Evolutionary conservation across 1,140 invertebrate species (phyloP), one percentile per base, ranked within the genome.

Genomic region (Sinonovacula constricta): DNA sequence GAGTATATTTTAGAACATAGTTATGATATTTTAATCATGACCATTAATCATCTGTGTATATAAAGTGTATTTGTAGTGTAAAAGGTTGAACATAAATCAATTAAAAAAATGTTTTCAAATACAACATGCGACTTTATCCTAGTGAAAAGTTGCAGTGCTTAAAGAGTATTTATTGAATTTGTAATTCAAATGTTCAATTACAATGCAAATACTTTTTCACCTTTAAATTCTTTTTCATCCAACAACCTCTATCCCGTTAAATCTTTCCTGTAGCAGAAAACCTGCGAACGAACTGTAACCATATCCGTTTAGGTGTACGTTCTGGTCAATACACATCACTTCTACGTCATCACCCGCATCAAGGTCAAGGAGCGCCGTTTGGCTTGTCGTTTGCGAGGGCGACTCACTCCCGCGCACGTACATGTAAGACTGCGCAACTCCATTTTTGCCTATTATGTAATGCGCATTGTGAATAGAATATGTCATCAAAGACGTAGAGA

Each of bases 191-290:
- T n/a, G n/a, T n/a, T n/a, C n/a, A n/a, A n/a, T n/a, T n/a, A n/a
- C n/a, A n/a, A n/a, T n/a, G n/a, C n/a, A n/a, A n/a, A n/a, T n/a
- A n/a, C n/a, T n/a, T n/a, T n/a, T n/a, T n/a, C n/a, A n/a, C n/a
- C n/a, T n/a, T n/a, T n/a, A n/a, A 45, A 45, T 45, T 10, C 7
- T 45, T 45, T 18, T 45, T 45, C 39, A 45, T 45, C 39, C 39
- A 45, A 45, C 39, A 45, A 45, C 39, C 39, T 18, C 39, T 45
- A 45, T 10, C 39, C 7, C 7, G 39, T 7, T 18, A 45, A 10
- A 7, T 18, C 39, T 45, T 22, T 67, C 45, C 18, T 45, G 36
- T 26, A 67, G 49, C 1, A 67, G 49, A 53, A 67, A 67, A 3
- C 65, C 65, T 2, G 65, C 39, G 30, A 67, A 67, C 2, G 28